Evolutionary conservation across 1,140 invertebrate genomes (phyloP), one percentile per base, ranked within the genome.

Genomic region (Magallana ariakensis): DNA sequence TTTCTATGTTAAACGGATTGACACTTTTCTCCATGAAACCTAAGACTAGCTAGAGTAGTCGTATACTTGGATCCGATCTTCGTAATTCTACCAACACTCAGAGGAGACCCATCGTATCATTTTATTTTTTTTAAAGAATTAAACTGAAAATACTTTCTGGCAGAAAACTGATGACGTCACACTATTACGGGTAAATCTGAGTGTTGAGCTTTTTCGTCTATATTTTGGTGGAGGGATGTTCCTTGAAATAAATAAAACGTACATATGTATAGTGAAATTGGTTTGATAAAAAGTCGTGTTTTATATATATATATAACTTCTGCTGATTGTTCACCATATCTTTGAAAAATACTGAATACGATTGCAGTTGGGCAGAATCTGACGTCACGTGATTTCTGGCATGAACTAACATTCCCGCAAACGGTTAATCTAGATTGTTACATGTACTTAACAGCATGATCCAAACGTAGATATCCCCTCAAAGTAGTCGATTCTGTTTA

Each of bases 341-440:
- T 46, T 46, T 46, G 33, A 46, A 46, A 46, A 46, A 46, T 75
- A 26, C 22, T 19, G 66, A 75, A 75, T 75, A 75, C 66, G 66
- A 75, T 75, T 75, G 66, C 66, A 75, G 66, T 75, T 75, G 6
- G 66, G 26, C 66, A 75, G 66, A 75, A 75, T 19, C 66, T 75
- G 66, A 26, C 66, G 66, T 75, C 66, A 75, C 66, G 66, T 75
- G 66, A 75, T 75, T 75, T 75, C 66, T 33, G 22, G 66, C 66
- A 75, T 75, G 66, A 19, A 75, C 66, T 75, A 75, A 75, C 66
- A 75, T 75, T 75, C 22, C 22, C 26, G 11, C 19, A 75, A 13
- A 13, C 33, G 3, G 33, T 46, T 75, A 33, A 75, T 26, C 22
- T 75, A 75, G 66, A 46, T 46, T 46, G 33, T 46, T 26, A 75